These are phyloP conservation scores for Drosophila nigromelanica DNA, from an alignment of 1,140 invertebrate genomes.

Conservation along the genomic window DNA sequence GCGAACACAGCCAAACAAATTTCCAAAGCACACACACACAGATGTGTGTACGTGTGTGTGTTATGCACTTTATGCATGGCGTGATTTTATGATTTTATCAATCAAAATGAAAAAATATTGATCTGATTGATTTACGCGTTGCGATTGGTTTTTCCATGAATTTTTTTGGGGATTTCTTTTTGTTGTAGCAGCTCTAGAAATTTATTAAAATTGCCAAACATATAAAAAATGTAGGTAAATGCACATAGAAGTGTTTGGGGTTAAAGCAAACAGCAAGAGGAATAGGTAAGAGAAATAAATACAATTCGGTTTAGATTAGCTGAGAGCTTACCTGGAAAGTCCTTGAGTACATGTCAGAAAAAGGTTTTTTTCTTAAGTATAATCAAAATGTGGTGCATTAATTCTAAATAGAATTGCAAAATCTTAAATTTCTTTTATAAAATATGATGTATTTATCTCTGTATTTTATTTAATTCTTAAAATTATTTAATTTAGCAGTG, in stretches of 20 bases:
- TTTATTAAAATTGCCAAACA: slow-evolving; percentile 28
- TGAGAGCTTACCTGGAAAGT: no score
- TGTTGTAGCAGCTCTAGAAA: slow-evolving; percentile 19
- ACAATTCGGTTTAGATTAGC: no score
- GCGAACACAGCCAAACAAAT: slow-evolving; percentile 32
- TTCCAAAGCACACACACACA: slow-evolving; percentile 13
- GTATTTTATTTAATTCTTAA: not conserved
- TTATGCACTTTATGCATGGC: slow-evolving; percentile 42
- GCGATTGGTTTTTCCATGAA: slow-evolving; percentile 5
- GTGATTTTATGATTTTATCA: slow-evolving; percentile 60
- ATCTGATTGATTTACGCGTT: slow-evolving; percentile 57
- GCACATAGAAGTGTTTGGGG: no score
- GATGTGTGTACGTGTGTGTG: not conserved
- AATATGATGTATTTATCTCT: no score
- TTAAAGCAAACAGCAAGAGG: no score
- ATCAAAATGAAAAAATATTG: slow-evolving; percentile 54
- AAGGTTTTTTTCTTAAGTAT: no score
- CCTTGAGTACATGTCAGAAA: no score
- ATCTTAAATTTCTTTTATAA: no score
- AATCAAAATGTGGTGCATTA: no score
- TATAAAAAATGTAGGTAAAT: not conserved
- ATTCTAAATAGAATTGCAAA: no score
- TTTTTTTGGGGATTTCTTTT: not conserved
- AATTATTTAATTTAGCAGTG: no score
- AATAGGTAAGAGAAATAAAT: no score